A percentile compares a stretch with the other conserved stretches of the same genome.
Conservation (phyloP, 2,113 vertebrate genomes). For the Channa maculata region DNA sequence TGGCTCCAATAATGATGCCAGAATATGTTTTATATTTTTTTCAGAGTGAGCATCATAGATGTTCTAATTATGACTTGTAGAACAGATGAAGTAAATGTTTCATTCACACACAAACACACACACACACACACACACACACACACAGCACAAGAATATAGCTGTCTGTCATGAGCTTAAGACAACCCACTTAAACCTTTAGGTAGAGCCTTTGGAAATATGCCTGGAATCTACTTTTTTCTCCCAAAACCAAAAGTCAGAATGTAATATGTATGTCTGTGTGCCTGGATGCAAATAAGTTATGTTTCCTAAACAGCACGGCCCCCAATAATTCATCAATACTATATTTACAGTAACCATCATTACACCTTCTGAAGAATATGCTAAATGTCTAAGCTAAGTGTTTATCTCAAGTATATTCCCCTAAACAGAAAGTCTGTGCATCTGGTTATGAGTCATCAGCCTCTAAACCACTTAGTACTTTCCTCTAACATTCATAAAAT, state of each 20-base stretch:
- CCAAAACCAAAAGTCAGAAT: background rate
- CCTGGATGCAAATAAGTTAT: constrained; percentile 11
- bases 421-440: background rate
- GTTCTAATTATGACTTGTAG: background rate
- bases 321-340: background rate
- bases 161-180: constrained; percentile 18
- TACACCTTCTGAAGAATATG: background rate
- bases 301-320: constrained; percentile 8
- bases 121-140: constrained; percentile 11
- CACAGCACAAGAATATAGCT: constrained; percentile 5
- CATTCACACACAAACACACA: constrained; percentile 7
- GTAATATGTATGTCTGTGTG: background rate
- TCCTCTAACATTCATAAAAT: background rate
- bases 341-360: background rate
- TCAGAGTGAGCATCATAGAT: background rate
- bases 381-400: background rate
- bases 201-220: constrained; percentile 52
- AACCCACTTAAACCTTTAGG: constrained; percentile 25
- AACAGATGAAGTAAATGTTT: background rate
- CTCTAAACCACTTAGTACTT: background rate
- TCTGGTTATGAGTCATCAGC: background rate
- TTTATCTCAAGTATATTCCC: background rate
- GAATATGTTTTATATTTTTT: background rate
- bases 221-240: constrained; percentile 58
- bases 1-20: background rate